A percentile compares a stretch with the other conserved stretches of the same genome.
These are phyloP conservation scores for Chelonoidis abingdonii DNA, from an alignment of 2,113 vertebrate genomes.

Conservation along the genomic window DNA sequence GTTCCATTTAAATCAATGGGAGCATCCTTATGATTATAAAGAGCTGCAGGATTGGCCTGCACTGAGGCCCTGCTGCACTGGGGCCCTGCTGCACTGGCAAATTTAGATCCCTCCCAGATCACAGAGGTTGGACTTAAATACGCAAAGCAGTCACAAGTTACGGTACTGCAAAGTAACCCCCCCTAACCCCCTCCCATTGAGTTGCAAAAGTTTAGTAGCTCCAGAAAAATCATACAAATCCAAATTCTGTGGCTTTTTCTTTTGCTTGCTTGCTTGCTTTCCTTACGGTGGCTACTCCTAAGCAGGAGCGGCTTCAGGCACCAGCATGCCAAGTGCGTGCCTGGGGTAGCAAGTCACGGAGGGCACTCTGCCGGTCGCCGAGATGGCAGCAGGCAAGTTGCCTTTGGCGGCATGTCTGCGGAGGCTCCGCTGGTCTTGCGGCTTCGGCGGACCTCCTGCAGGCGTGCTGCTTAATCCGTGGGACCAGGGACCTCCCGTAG, in stretches of 20 bases:
- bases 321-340: no score
- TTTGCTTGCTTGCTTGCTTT: background rate
- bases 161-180: background rate
- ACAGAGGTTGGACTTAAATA: background rate
- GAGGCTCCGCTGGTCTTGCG: no score
- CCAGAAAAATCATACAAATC: background rate
- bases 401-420: no score
- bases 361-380: no score
- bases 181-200: background rate
- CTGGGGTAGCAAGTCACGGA: no score
- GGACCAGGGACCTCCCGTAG: no score
- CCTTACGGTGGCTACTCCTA: accelerated
- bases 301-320: no score
- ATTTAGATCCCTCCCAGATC: background rate
- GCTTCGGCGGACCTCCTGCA: no score
- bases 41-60: background rate
- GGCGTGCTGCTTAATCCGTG: no score
- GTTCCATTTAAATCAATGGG: background rate
- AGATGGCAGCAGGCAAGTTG: no score
- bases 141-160: background rate
- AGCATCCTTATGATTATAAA: background rate
- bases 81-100: background rate
- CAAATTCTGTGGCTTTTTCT: background rate
- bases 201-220: background rate
- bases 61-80: background rate